Evolutionary conservation across 2,797 vertebrate genomes (phyloP).

Genomic region (Sebastolobus altivelis): DNA sequence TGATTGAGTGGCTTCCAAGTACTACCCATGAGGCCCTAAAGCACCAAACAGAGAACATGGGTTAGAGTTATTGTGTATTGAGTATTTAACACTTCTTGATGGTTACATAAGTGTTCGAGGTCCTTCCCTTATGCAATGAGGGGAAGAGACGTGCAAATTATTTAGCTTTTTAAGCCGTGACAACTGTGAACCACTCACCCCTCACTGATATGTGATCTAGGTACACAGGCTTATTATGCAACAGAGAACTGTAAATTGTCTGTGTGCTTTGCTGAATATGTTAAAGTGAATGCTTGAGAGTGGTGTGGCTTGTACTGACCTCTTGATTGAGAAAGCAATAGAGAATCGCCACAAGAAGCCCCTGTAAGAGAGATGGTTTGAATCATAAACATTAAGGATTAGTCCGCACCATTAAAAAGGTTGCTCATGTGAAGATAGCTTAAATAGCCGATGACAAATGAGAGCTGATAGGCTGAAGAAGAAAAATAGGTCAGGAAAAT

Average conservation of each 20-base stretch:
- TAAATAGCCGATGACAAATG: conserved; percentile 29
- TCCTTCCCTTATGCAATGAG: conserved; percentile 9
- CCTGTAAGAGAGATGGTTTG: conserved; percentile 73
- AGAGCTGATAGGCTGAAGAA: conserved; percentile 5
- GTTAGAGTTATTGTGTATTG: neutral
- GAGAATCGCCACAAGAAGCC: conserved; percentile 85
- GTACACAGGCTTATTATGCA: neutral
- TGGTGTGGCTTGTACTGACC: conserved; percentile 72
- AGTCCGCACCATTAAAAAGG: neutral
- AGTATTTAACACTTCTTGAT: neutral
- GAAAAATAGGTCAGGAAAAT: neutral
- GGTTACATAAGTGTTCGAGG: conserved; percentile 7
- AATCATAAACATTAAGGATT: conserved; percentile 14
- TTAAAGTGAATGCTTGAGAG: neutral
- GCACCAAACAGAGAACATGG: neutral
- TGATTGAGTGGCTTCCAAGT: neutral
- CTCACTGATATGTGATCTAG: conserved; percentile 15
- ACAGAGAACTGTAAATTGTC: conserved; percentile 5
- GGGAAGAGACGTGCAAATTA: conserved; percentile 15
- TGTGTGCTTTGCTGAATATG: conserved; percentile 23
- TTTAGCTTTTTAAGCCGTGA: conserved; percentile 13
- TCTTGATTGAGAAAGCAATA: conserved; percentile 89
- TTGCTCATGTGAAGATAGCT: neutral
- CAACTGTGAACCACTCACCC: neutral
- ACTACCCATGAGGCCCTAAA: neutral